Evolutionary conservation across 2,888 invertebrate genomes (phyloP).

Genomic region (Tipula helvola): DNA sequence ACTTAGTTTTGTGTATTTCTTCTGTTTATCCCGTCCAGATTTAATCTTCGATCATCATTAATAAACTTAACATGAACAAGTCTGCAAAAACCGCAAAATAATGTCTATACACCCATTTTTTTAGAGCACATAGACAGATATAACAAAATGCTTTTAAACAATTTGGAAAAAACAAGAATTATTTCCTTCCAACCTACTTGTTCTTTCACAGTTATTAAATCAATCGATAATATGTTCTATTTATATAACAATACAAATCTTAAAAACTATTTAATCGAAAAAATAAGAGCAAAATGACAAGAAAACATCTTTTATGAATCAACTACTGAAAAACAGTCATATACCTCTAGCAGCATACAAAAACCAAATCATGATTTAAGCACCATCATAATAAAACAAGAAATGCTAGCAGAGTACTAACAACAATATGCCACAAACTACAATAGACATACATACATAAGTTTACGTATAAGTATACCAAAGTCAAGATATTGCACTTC

Average conservation of each 20-base stretch:
- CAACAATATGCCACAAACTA: not conserved
- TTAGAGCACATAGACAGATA: no score
- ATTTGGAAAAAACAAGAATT: not conserved
- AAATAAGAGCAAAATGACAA: not conserved
- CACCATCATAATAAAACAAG: not conserved
- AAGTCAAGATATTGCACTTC: not conserved
- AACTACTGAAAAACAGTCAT: not conserved
- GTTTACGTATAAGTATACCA: not conserved
- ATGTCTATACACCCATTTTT: no score
- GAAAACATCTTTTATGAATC: not conserved
- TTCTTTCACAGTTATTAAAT: not conserved
- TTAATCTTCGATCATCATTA: no score
- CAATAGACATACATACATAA: not conserved
- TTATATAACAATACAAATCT: not conserved
- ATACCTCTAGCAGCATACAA: not conserved
- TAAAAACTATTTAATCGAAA: not conserved
- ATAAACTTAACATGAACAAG: no score
- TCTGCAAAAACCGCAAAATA: no score
- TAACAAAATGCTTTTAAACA: not conserved
- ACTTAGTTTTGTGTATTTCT: no score
- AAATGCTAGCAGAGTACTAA: not conserved
- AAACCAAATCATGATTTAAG: not conserved
- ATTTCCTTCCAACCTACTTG: not conserved
- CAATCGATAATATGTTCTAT: not conserved
- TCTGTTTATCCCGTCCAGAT: no score